Evolutionary conservation across 2,888 invertebrate genomes (phyloP), one percentile per base, ranked within the genome.

Genomic region (Drosophila eohydei): DNA sequence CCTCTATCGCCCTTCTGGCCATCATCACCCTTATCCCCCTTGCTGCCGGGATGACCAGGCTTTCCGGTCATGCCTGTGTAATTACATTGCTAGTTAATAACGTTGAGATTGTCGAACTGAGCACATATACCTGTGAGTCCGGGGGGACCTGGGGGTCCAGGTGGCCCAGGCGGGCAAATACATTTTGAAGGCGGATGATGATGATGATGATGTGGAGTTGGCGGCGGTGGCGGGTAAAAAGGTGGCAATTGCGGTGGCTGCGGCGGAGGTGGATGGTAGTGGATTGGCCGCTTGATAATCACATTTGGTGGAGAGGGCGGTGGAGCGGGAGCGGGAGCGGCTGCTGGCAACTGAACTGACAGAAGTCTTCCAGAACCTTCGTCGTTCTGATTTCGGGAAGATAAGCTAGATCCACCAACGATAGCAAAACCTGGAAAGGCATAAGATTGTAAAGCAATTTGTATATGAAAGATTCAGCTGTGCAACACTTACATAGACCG

Each of bases 151-250:
- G 74, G 74, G 28, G 74, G 76, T 7, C 75, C 74, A 8, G 74
- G 74, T 21, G 74, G 74, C 0, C 74, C 75, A 0, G 75, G 75
- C 1, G 76, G 75, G 26, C 75, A 75, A n/a, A 52, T 67, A 26
- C 75, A 75, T 40, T 74, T 61, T 2, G 50, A 11, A 0, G 36
- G 55, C 46, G 51, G 32, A 16, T 55, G 58, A 11, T 62, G 75
- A 26, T 68, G 62, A 28, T 72, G 58, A 8, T 46, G 43, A 7
- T 44, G 51, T 3, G 59, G 58, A 0, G 67, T 62, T 3, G 54
- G 56, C 12, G 62, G 55, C 0, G 55, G 54, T 6, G 61, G 63
- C 6, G 63, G 57, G 14, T 58, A 64, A n/a, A 11, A 67, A 1
- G 21, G 41, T 16, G 70, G 67, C 0, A 9, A 16, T 21, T 21